Percentiles rank a stretch among this genome's conserved stretches.
phyloP scores from a whole-genome alignment of 1,140 invertebrate genomes.

The Apis laboriosa region DNA sequence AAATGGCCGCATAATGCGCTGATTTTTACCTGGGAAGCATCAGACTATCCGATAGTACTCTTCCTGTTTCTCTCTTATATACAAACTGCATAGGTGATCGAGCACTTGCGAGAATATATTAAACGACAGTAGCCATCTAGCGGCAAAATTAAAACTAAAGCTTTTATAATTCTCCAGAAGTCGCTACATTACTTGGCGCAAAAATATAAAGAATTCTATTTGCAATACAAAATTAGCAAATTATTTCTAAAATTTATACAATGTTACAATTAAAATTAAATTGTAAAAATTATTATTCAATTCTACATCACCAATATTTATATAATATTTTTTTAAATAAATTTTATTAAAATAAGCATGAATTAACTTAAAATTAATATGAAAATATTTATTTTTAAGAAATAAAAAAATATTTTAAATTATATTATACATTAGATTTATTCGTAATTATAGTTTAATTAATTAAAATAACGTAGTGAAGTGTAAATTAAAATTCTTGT shows the following conservation, averaged over 20 bases:
- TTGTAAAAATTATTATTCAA: not conserved
- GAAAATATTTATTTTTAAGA: not conserved
- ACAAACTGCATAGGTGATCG: conserved; percentile 8
- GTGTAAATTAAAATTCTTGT: conserved; percentile 1
- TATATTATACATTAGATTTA: not conserved
- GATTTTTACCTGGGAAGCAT: conserved; percentile 71
- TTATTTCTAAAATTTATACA: not conserved
- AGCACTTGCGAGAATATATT: conserved; percentile 48
- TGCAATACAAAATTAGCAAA: not conserved
- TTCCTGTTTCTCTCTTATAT: conserved; percentile 62
- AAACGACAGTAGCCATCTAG: not conserved
- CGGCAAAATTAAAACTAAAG: not conserved
- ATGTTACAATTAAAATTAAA: not conserved
- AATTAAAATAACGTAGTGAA: not conserved
- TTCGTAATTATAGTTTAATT: conserved; percentile 17
- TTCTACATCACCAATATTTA: not conserved
- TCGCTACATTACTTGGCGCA: not conserved
- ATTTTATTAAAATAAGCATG: not conserved
- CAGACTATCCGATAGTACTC: conserved; percentile 62
- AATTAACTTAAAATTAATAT: not conserved
- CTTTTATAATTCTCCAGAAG: not conserved
- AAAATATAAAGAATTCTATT: not conserved
- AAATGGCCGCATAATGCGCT: conserved; percentile 69
- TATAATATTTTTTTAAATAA: not conserved
- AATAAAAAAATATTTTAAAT: not conserved